These are phyloP conservation scores for Cyphomyrmex costatus DNA, from an alignment of 1,140 invertebrate genomes.

Conservation along the genomic window DNA sequence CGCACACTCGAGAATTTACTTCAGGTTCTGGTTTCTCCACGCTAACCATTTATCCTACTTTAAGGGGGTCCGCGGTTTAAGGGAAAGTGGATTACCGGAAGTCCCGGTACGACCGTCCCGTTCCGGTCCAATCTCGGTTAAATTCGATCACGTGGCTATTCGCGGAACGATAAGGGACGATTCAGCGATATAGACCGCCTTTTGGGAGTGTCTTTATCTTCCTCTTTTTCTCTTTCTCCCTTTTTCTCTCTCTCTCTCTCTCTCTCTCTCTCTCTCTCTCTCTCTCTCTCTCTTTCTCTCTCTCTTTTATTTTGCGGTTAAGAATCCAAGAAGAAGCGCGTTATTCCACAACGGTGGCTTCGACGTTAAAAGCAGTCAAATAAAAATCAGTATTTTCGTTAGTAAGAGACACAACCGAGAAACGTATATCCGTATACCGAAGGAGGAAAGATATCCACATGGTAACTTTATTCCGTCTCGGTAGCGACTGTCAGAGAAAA, in stretches of 20 bases:
- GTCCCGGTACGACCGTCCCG: conserved; percentile 74
- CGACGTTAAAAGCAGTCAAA: conserved; percentile 31
- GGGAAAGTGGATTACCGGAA: conserved; percentile 82
- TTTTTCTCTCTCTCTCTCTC: not conserved
- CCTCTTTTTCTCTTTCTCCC: not conserved
- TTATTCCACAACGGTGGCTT: conserved; percentile 19
- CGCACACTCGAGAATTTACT: conserved; percentile 75
- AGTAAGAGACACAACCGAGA: conserved; percentile 13
- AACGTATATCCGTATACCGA: conserved; percentile 23
- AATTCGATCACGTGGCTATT: conserved; percentile 79
- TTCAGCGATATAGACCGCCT: conserved; percentile 53
- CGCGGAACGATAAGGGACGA: conserved; percentile 73
- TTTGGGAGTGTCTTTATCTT: conserved; percentile 28
- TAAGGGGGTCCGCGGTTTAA: conserved; percentile 74
- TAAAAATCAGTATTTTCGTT: conserved; percentile 43
- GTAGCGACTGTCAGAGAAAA: conserved; percentile 41
- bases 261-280: not conserved
- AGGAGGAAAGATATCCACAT: not conserved
- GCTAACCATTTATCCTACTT: conserved; percentile 79
- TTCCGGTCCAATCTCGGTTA: conserved; percentile 73
- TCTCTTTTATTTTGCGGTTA: not conserved
- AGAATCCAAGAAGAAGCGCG: not conserved
- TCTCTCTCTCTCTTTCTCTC: not conserved
- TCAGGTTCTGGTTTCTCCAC: conserved; percentile 72
- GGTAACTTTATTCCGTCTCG: conserved; percentile 56